These are phyloP conservation scores for Zaprionus kolodkinae DNA, from an alignment of 1,140 invertebrate genomes.

Conservation along the genomic window DNA sequence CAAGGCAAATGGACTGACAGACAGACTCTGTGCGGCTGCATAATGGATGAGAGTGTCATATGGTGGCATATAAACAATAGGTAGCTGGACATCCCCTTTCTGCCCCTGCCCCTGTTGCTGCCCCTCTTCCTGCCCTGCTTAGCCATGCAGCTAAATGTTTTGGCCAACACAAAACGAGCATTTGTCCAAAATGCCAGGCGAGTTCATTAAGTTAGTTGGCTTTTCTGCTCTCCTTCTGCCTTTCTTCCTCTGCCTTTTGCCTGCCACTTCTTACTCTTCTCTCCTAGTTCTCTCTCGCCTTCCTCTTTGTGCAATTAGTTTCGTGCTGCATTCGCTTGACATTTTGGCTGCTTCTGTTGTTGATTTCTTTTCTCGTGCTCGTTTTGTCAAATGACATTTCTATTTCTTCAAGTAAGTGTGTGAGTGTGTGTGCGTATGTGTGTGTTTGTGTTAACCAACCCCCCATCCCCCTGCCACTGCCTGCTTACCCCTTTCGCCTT, in stretches of 20 bases:
- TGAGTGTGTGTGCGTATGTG: not conserved
- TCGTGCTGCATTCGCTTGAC: constrained; percentile 68
- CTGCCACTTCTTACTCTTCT: constrained; percentile 6
- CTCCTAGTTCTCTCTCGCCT: constrained; percentile 35
- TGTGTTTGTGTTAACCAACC: too few relatives aligned
- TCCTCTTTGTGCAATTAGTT: constrained; percentile 72
- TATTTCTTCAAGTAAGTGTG: constrained; percentile 72
- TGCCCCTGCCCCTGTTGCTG: not conserved
- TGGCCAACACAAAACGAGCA: constrained; percentile 14
- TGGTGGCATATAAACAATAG: not conserved
- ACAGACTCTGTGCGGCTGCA: constrained; percentile 17
- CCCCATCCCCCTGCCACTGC: not conserved
- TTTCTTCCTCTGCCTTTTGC: not conserved
- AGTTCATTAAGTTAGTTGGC: constrained; percentile 10
- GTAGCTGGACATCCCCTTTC: not conserved
- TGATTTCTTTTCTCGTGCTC: constrained; percentile 65
- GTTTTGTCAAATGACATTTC: constrained; percentile 79
- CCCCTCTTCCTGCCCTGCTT: constrained; percentile 16
- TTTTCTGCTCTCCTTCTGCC: constrained; percentile 15
- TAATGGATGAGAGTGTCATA: constrained; percentile 41
- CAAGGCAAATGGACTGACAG: constrained; percentile 16
- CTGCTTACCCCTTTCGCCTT: constrained; percentile 19
- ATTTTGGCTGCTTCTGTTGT: constrained; percentile 54
- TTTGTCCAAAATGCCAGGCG: constrained; percentile 37
- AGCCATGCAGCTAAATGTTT: constrained; percentile 56